Conservation (phyloP, 2,113 vertebrate genomes). For the Nansenia antarctica region DNA sequence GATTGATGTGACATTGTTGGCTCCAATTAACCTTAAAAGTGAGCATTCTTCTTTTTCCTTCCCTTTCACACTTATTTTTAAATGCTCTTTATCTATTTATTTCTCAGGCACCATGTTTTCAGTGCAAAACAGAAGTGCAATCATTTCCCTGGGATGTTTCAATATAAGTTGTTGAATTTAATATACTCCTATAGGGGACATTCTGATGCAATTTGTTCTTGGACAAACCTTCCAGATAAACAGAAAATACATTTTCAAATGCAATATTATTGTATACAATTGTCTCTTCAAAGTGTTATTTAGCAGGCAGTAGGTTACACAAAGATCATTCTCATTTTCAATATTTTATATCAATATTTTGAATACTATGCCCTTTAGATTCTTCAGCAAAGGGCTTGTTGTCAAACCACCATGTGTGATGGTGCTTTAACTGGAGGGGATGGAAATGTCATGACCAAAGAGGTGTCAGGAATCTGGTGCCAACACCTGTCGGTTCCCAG, state of each 20-base stretch:
- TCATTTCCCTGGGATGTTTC: background rate
- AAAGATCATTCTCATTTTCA: background rate
- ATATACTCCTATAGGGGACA: background rate
- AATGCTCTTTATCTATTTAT: constrained; percentile 27
- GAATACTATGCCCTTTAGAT: constrained; percentile 8
- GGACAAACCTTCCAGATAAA: background rate
- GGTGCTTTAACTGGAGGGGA: constrained; percentile 49
- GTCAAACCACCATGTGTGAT: constrained; percentile 41
- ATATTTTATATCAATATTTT: constrained; percentile 12
- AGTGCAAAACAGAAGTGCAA: constrained; percentile 13
- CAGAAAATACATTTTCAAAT: background rate
- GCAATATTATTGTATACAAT: background rate
- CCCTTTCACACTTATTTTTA: constrained; percentile 15
- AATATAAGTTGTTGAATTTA: background rate
- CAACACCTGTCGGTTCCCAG: constrained; percentile 66
- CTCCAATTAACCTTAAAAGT: constrained; percentile 90
- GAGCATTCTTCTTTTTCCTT: constrained; percentile 76
- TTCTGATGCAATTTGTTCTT: background rate
- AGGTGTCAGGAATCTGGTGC: constrained; percentile 64
- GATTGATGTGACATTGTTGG: constrained; percentile 88
- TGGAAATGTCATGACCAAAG: constrained; percentile 47
- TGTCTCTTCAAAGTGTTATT: background rate
- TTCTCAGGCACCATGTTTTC: constrained; percentile 25
- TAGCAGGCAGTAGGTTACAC: background rate
- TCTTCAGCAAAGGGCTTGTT: constrained; percentile 25